Evolutionary conservation across 2,888 invertebrate genomes (phyloP).

Genomic region (Macrostomum cliftonense): DNA sequence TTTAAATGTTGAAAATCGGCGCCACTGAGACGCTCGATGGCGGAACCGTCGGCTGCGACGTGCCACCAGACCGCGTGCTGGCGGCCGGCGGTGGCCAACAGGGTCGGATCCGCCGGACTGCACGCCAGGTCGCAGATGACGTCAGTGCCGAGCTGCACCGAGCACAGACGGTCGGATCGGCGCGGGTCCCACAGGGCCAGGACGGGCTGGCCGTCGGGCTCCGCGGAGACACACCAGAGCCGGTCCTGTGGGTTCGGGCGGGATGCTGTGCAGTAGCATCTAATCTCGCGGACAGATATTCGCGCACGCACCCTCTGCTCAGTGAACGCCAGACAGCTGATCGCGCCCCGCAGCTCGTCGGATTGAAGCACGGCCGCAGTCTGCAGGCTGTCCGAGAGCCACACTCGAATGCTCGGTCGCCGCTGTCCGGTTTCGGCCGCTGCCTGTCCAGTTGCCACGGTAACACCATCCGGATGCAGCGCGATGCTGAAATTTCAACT

Average conservation of each 20-base stretch:
- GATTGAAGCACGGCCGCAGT: conserved; percentile 22
- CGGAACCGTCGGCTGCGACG: conserved; percentile 17
- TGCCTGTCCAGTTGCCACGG: conserved; percentile 24
- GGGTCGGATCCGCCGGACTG: conserved; percentile 20
- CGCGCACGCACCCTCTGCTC: conserved; percentile 18
- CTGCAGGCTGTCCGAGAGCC: conserved; percentile 28
- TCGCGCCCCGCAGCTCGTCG: conserved; percentile 18
- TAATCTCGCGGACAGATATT: too few relatives aligned
- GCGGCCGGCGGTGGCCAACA: conserved; percentile 25
- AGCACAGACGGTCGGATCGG: background rate
- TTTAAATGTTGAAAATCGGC: conserved; percentile 23
- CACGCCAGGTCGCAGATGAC: conserved; percentile 23
- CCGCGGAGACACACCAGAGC: background rate
- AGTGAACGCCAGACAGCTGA: conserved; percentile 22
- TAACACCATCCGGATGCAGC: conserved; percentile 23
- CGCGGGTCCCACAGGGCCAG: too few relatives aligned
- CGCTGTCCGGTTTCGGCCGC: conserved; percentile 21
- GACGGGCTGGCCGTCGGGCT: too few relatives aligned
- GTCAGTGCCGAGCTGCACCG: conserved; percentile 20
- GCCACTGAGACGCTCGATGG: conserved; percentile 17
- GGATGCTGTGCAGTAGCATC: too few relatives aligned
- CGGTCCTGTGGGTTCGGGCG: background rate
- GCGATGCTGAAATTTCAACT: conserved; percentile 19
- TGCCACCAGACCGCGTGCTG: conserved; percentile 32
- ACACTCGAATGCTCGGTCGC: conserved; percentile 20